Conservation (phyloP, 1,140 invertebrate species). For the Cydia strobilella region DNA sequence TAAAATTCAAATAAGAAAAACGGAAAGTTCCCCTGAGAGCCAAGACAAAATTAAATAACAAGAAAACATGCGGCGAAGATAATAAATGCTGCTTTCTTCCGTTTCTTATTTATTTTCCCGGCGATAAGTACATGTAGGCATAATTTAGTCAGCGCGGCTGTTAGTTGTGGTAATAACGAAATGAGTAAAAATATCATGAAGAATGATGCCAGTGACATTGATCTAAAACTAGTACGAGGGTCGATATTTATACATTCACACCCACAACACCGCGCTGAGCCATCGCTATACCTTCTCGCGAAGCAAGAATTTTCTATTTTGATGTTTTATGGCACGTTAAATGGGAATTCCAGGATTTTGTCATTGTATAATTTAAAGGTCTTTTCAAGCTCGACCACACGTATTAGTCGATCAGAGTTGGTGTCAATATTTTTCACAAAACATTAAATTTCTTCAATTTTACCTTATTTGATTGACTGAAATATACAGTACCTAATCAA, state of each 20-base stretch:
- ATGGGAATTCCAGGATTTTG: slow-evolving; percentile 4
- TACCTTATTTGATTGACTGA: no score
- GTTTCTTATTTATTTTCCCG: slow-evolving; percentile 8
- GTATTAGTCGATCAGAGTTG: no score
- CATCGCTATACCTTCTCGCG: slow-evolving; percentile 50
- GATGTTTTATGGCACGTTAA: slow-evolving; percentile 40
- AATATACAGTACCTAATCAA: no score
- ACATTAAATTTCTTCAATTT: no score
- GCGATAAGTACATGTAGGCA: neutral
- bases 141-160: neutral
- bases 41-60: slow-evolving; percentile 10
- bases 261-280: slow-evolving; percentile 48
- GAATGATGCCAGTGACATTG: slow-evolving; percentile 64
- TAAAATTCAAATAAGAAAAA: slow-evolving; percentile 18
- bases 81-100: slow-evolving; percentile 25
- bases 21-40: neutral
- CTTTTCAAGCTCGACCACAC: neutral
- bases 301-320: slow-evolving; percentile 56
- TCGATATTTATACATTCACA: slow-evolving; percentile 70
- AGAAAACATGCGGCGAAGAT: neutral
- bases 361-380: neutral
- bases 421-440: no score
- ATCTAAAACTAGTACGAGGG: slow-evolving; percentile 63
- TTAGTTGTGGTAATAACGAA: slow-evolving; percentile 5
- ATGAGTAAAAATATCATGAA: slow-evolving; percentile 55